Base-by-base conservation (phyloP, 1,140 invertebrate genomes). In the Listronotus oregonensis region DNA sequence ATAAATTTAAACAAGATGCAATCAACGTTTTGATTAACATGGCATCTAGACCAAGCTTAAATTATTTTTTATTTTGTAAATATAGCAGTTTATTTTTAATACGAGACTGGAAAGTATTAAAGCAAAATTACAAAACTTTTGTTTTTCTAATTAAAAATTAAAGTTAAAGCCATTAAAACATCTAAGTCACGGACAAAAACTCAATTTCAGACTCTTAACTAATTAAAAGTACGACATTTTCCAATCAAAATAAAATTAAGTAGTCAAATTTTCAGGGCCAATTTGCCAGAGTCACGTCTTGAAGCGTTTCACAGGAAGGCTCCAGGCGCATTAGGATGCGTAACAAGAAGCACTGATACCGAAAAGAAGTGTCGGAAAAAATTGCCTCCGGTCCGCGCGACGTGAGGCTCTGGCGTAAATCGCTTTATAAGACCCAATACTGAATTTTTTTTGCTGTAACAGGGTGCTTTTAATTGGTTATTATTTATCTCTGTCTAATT, bases 181-280 rank as follows among this genome's bases (percentile, higher is more conserved):
- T 27, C 34, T 9, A 37, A 10, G 34, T 37, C 34, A 12, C 8
- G 34, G 1, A 12, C 8, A 3, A 37, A 37, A 37, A 37, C 34
- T 37, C 34, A 37, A 37, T 37, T 37, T 37, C 60, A 9, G 34
- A 37, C 34, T 67, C 54, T 39, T 51, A 67, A 67, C 65, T 67
- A 67, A 67, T 67, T 67, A 67, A 67, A 67, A 62, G 57, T 62
- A 39, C 51, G 44, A 62, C 58, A 63, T 67, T 67, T 67, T 47
- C 34, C 65, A 67, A 67, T 67, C 59, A 62, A 67, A 67, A 67
- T 50, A 56, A 60, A 67, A 67, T 67, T 67, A 67, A 67, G 65
- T 67, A 67, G 65, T 63, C 65, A 67, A 67, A 67, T 67, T 67
- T 67, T 63, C 59, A 55, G 31, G 46, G 56, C 49, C 55, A 67